Evolutionary conservation across 2,797 vertebrate species (phyloP).

Genomic region (Champsocephalus gunnari): DNA sequence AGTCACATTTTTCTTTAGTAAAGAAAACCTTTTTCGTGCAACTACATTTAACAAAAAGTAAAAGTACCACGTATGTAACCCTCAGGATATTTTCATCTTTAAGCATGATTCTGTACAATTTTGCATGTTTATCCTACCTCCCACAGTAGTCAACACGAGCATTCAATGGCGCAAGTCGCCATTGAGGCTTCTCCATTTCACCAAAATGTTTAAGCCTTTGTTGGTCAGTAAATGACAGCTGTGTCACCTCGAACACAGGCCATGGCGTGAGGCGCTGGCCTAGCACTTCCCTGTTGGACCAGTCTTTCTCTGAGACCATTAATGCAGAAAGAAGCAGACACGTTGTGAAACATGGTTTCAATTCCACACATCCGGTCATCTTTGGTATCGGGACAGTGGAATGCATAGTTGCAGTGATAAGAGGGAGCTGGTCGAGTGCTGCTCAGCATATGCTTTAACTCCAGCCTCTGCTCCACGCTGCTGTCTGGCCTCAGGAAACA

Average conservation of each 20-base stretch:
- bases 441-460: constrained; percentile 74
- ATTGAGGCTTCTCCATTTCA: constrained; percentile 48
- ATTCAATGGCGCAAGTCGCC: constrained; percentile 61
- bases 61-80: constrained; percentile 87
- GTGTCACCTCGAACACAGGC: constrained; percentile 53
- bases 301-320: constrained; percentile 68
- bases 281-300: constrained; percentile 68
- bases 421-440: constrained; percentile 74
- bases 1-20: constrained; percentile 87
- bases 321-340: constrained; percentile 77
- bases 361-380: constrained; percentile 88
- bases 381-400: constrained; percentile 94
- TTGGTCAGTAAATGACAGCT: constrained; percentile 41
- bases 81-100: constrained; percentile 87
- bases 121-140: constrained; percentile 79
- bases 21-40: constrained; percentile 87
- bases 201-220: constrained; percentile 42
- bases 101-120: constrained; percentile 88
- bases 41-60: constrained; percentile 84
- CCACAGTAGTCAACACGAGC: constrained; percentile 84
- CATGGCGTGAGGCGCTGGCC: constrained; percentile 70
- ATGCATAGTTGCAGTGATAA: constrained; percentile 92
- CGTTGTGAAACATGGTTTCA: constrained; percentile 70
- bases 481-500: constrained; percentile 70
- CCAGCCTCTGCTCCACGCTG: constrained; percentile 70